Conservation (phyloP, 2,797 vertebrate genomes). For the Megalops cyprinoides region DNA sequence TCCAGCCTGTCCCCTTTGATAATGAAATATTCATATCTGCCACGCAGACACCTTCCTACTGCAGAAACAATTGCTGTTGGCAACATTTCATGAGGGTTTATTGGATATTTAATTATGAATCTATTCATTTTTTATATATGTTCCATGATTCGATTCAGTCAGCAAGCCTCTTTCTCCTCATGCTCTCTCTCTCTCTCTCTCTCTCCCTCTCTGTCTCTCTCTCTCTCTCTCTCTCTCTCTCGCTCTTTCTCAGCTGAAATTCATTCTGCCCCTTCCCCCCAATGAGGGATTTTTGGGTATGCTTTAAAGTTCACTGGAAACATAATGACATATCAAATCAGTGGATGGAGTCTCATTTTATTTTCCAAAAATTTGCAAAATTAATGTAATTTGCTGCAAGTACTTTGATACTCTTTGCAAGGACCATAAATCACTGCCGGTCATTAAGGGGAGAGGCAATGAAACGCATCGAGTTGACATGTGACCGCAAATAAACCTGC, state of each 20-base stretch:
- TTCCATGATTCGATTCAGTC: conserved; percentile 29
- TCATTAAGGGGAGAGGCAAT: neutral
- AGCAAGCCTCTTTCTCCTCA: neutral
- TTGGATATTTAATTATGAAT: conserved; percentile 50
- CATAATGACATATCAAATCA: conserved; percentile 26
- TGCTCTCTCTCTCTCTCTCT: too few species aligned
- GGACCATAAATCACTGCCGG: conserved; percentile 15
- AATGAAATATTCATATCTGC: conserved; percentile 47
- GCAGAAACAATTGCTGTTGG: conserved; percentile 27
- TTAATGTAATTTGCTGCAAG: neutral
- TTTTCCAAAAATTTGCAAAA: neutral
- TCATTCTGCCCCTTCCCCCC: conserved; percentile 20
- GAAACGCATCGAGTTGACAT: conserved; percentile 29
- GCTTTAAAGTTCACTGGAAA: conserved; percentile 38
- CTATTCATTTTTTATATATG: conserved; percentile 37
- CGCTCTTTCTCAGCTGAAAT: conserved; percentile 1
- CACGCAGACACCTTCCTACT: conserved; percentile 37
- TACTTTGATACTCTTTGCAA: neutral
- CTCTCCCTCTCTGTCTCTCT: too few species aligned
- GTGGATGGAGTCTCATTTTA: too few species aligned
- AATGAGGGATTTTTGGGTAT: conserved; percentile 3
- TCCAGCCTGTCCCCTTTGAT: conserved; percentile 44
- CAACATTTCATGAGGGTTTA: conserved; percentile 40
- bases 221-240: too few species aligned
- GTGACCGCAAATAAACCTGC: conserved; percentile 43